Evolutionary conservation across 2,888 invertebrate species (phyloP).

Genomic region (Ectropis crepuscularia): DNA sequence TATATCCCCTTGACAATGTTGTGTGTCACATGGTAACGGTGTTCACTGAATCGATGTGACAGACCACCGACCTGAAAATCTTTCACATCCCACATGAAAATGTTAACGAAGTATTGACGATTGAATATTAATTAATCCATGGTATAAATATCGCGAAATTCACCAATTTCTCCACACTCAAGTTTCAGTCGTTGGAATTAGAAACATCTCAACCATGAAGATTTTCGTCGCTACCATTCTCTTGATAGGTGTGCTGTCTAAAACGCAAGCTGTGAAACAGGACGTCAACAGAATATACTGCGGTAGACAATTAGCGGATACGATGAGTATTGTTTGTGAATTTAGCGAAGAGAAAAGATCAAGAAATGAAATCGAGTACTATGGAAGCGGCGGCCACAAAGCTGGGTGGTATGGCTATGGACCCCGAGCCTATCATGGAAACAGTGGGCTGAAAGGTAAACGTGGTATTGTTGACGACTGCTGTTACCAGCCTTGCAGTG

Average conservation of each 20-base stretch:
- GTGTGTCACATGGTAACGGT: background rate
- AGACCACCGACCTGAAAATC: background rate
- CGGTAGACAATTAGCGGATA: background rate
- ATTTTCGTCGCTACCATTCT: background rate
- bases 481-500: constrained; percentile 1
- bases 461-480: constrained; percentile 3
- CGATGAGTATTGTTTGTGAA: background rate
- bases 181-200: background rate
- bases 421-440: background rate
- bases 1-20: no score
- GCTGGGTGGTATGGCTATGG: background rate
- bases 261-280: background rate
- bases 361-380: background rate
- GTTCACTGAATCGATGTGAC: constrained; percentile 2
- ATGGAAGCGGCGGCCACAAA: background rate
- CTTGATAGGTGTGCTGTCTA: background rate
- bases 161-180: background rate
- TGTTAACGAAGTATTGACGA: background rate
- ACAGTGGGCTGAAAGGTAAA: background rate
- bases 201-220: background rate
- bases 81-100: constrained; percentile 1
- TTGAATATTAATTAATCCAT: constrained; percentile 1
- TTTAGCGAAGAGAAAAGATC: constrained; percentile 4
- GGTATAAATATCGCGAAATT: background rate
- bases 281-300: background rate